phyloP scores from a whole-genome alignment of 2,888 invertebrate species.

The Diaprepes abbreviatus region DNA sequence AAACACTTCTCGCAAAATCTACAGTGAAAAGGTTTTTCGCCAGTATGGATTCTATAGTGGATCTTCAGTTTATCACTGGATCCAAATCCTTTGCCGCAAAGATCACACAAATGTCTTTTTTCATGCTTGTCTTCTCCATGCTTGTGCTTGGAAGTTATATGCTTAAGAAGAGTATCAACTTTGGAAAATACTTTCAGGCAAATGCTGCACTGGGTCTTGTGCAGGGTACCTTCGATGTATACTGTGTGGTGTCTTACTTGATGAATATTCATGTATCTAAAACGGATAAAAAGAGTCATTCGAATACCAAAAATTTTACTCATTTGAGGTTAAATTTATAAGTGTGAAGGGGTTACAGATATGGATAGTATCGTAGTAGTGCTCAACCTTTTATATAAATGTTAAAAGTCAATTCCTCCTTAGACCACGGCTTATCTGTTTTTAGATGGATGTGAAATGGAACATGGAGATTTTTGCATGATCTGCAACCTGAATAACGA shows the following conservation, averaged over 20 bases:
- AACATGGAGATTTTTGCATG: too few relatives aligned
- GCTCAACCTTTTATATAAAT: too few relatives aligned
- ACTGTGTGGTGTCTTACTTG: constrained; percentile 62
- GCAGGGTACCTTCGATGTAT: constrained; percentile 65
- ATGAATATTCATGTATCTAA: constrained; percentile 58
- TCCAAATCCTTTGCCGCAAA: constrained; percentile 63
- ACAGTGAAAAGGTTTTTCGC: constrained; percentile 62
- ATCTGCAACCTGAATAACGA: too few relatives aligned
- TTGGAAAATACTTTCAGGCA: constrained; percentile 62
- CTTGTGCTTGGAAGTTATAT: constrained; percentile 65
- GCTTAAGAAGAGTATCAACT: constrained; percentile 65
- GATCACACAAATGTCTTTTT: constrained; percentile 62
- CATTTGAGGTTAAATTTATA: too few relatives aligned
- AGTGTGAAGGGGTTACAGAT: too few relatives aligned
- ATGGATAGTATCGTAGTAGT: too few relatives aligned
- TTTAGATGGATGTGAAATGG: too few relatives aligned
- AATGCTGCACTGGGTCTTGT: constrained; percentile 64
- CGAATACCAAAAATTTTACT: too few relatives aligned
- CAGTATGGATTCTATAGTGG: constrained; percentile 67
- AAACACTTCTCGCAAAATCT: constrained; percentile 60
- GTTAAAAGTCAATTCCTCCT: too few relatives aligned
- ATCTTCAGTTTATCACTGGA: constrained; percentile 60
- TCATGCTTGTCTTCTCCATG: constrained; percentile 50
- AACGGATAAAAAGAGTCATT: not conserved
- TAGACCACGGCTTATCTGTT: too few relatives aligned